A percentile compares a stretch with the other conserved stretches of the same genome.
Evolutionary conservation across 92 coral and sea anemone species (phyloP).

Genomic region (Heliopora coerulea): DNA sequence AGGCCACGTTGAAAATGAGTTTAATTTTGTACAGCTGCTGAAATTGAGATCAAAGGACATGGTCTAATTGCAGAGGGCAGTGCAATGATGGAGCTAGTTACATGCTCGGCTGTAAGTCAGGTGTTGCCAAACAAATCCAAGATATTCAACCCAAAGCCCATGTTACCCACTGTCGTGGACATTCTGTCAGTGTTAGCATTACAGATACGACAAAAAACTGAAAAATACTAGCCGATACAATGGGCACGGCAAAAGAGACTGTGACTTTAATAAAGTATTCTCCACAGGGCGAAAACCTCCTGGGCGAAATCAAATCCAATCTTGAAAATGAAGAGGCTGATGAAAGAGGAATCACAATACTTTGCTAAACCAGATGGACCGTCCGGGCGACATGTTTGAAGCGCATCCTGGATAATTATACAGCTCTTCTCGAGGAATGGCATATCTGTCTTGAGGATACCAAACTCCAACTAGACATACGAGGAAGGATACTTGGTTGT

Average conservation of each 20-base stretch:
- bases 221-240: constrained; percentile 46
- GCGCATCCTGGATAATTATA: constrained; percentile 2
- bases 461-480: no score
- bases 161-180: constrained; percentile 40
- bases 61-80: constrained; percentile 40
- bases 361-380: constrained; percentile 24
- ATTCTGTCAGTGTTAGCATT: constrained; percentile 3
- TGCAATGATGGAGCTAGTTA: constrained; percentile 53
- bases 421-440: constrained; percentile 19
- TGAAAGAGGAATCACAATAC: constrained; percentile 13
- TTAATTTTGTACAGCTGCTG: constrained; percentile 45
- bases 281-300: constrained; percentile 47
- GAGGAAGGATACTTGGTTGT: constrained; percentile 22
- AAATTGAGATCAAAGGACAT: constrained; percentile 32
- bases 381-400: constrained; percentile 20
- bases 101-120: constrained; percentile 42
- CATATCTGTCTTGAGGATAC: constrained; percentile 22
- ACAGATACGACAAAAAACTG: constrained; percentile 33
- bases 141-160: no score
- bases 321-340: constrained; percentile 33
- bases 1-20: constrained; percentile 30
- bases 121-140: no score
- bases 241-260: constrained; percentile 42
- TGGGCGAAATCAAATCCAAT: constrained; percentile 44
- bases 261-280: no score